phyloP scores from a whole-genome alignment of 2,888 invertebrate genomes.

The Taenaris catops region DNA sequence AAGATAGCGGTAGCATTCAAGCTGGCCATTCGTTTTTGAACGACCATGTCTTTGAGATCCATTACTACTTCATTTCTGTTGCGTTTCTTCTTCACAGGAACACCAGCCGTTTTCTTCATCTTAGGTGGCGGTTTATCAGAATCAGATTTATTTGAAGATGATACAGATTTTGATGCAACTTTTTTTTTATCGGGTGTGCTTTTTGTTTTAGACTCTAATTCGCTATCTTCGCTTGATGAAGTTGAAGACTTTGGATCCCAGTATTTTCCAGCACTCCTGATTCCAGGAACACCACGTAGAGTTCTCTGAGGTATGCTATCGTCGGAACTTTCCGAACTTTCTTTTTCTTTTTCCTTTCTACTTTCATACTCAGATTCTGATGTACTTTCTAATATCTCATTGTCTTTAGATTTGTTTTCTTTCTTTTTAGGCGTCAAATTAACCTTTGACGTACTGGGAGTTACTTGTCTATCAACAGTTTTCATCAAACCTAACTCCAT shows the following conservation, averaged over 20 bases:
- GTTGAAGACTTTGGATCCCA: conserved; percentile 89
- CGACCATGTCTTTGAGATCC: conserved; percentile 93
- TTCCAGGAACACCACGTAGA: conserved; percentile 85
- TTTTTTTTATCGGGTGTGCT: conserved; percentile 61
- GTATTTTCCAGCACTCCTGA: conserved; percentile 88
- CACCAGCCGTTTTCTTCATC: conserved; percentile 63
- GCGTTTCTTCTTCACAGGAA: conserved; percentile 74
- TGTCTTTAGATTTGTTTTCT: conserved; percentile 57
- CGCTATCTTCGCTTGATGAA: conserved; percentile 80
- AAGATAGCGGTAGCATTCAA: conserved; percentile 94
- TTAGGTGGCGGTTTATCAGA: conserved; percentile 69
- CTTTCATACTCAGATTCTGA: conserved; percentile 73
- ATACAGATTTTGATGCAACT: conserved; percentile 39
- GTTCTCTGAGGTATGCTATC: conserved; percentile 79
- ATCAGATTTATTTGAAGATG: conserved; percentile 61
- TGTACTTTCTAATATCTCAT: conserved; percentile 62
- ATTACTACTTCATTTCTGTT: conserved; percentile 83
- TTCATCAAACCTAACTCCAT: conserved; percentile 80
- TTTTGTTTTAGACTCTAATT: conserved; percentile 65
- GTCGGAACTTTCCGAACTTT: conserved; percentile 72
- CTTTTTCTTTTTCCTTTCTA: conserved; percentile 58
- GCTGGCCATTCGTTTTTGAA: conserved; percentile 94
- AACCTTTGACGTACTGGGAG: conserved; percentile 75
- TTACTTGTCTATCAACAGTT: conserved; percentile 61
- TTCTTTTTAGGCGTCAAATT: conserved; percentile 57